Percentiles rank a stretch among this genome's conserved stretches.
These are phyloP conservation scores for Hemicrepidius hirtus DNA, from an alignment of 2,888 invertebrate genomes.

Conservation along the genomic window DNA sequence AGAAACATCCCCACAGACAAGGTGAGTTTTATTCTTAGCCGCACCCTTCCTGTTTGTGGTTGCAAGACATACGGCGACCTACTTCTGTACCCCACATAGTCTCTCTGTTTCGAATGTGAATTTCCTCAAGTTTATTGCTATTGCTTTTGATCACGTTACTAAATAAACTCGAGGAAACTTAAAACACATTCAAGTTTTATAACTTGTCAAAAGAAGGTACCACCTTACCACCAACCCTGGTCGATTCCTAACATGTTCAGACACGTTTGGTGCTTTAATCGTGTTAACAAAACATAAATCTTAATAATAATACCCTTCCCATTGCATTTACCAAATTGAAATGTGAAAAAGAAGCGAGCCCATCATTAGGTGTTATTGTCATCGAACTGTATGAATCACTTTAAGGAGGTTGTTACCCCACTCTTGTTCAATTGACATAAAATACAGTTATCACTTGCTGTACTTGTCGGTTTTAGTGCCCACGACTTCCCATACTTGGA, in stretches of 20 bases:
- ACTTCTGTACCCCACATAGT: slow-evolving; percentile 63
- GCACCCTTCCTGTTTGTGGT: slow-evolving; percentile 66
- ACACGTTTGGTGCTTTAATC: neutral
- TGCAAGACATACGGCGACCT: slow-evolving; percentile 67
- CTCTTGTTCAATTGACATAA: slow-evolving; percentile 49
- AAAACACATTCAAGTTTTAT: slow-evolving; percentile 8
- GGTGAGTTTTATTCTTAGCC: slow-evolving; percentile 75
- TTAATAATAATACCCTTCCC: too few species aligned
- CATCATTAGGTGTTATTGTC: slow-evolving; percentile 38
- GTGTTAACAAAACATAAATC: too few species aligned
- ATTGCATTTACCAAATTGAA: neutral
- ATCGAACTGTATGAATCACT: slow-evolving; percentile 49
- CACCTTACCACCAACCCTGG: too few species aligned
- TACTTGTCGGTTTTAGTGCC: slow-evolving; percentile 26
- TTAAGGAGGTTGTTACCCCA: slow-evolving; percentile 51
- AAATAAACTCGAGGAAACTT: slow-evolving; percentile 15
- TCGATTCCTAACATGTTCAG: slow-evolving; percentile 2
- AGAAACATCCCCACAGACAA: slow-evolving; percentile 90
- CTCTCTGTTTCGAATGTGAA: slow-evolving; percentile 33
- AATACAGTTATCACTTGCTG: slow-evolving; percentile 48
- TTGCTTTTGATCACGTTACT: slow-evolving; percentile 21
- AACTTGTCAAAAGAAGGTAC: neutral
- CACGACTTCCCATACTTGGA: slow-evolving; percentile 44
- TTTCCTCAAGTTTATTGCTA: slow-evolving; percentile 26
- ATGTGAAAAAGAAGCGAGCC: slow-evolving; percentile 4